A percentile compares a stretch with the other conserved stretches of the same genome.
Conservation (phyloP, 2,113 vertebrate species). For the Gyps fulvus region DNA sequence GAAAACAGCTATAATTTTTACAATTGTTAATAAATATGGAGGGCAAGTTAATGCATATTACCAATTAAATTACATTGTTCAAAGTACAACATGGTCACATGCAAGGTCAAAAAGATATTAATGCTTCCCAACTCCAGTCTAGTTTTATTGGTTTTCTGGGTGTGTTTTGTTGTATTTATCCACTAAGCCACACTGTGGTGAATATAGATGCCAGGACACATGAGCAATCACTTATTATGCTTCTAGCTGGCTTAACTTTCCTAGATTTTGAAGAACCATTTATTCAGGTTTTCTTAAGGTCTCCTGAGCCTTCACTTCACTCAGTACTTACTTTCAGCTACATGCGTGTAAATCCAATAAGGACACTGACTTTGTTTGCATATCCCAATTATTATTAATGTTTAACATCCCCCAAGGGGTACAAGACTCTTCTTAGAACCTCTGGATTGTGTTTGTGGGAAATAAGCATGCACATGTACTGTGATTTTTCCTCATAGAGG, state of each 20-base stretch:
- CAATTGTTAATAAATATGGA: not conserved
- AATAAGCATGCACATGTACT: not conserved
- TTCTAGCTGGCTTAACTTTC: not conserved
- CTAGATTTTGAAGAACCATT: not conserved
- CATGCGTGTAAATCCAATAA: not conserved
- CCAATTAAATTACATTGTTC: not conserved
- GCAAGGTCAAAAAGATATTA: not conserved
- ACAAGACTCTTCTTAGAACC: not conserved
- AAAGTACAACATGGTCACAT: not conserved
- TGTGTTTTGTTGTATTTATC: not conserved
- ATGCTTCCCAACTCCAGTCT: not conserved
- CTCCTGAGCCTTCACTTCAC: not conserved
- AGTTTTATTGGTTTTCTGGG: not conserved
- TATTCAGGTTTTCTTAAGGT: not conserved
- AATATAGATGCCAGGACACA: not conserved
- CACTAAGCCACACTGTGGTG: not conserved
- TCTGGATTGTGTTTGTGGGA: not conserved
- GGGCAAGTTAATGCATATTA: not conserved
- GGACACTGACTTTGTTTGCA: not conserved
- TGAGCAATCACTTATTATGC: not conserved
- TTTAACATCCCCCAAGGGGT: not conserved
- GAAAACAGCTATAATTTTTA: slow-evolving; percentile 9
- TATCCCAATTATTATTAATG: not conserved
- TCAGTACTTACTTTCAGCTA: not conserved
- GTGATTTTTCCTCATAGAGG: not conserved